Percentiles rank a stretch among this genome's conserved stretches.
Evolutionary conservation across 1,140 invertebrate genomes (phyloP).

Genomic region (Drosophila pectinifera): DNA sequence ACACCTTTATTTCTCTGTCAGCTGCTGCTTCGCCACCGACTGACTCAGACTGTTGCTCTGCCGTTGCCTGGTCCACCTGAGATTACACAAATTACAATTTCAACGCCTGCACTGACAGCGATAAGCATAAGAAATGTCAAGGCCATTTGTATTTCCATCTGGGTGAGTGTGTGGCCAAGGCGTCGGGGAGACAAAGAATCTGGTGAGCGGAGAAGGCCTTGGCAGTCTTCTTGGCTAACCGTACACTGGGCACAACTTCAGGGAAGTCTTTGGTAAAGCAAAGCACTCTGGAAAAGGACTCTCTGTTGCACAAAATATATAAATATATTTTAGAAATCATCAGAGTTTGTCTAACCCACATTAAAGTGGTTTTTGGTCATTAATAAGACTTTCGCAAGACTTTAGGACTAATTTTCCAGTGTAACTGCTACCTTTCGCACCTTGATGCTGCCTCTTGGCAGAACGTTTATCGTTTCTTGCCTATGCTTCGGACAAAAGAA

Average conservation of each 20-base stretch:
- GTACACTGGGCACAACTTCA: background rate
- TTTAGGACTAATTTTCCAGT: conserved; percentile 2
- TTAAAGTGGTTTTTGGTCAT: background rate
- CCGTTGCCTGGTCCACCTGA: conserved; percentile 63
- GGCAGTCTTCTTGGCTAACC: conserved; percentile 15
- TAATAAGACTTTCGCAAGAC: background rate
- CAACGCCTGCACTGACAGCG: conserved; percentile 79
- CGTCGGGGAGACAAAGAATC: conserved; percentile 7
- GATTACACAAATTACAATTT: conserved; percentile 84
- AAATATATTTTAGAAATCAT: background rate
- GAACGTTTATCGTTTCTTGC: conserved; percentile 30
- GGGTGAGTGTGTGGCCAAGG: conserved; percentile 19
- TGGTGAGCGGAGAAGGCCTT: conserved; percentile 14
- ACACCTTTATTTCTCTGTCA: conserved; percentile 55
- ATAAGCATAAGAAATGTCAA: conserved; percentile 83
- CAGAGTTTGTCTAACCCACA: background rate
- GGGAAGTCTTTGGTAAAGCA: too few species aligned
- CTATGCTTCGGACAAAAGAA: conserved; percentile 40
- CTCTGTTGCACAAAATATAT: background rate
- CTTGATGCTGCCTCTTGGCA: conserved; percentile 2
- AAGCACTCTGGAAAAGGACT: too few species aligned
- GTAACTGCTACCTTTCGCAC: conserved; percentile 18
- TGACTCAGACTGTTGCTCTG: conserved; percentile 15
- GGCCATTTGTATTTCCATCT: conserved; percentile 65
- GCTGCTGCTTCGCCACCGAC: background rate